phyloP scores from a whole-genome alignment of 1,140 invertebrate genomes.

The Solen grandis region DNA sequence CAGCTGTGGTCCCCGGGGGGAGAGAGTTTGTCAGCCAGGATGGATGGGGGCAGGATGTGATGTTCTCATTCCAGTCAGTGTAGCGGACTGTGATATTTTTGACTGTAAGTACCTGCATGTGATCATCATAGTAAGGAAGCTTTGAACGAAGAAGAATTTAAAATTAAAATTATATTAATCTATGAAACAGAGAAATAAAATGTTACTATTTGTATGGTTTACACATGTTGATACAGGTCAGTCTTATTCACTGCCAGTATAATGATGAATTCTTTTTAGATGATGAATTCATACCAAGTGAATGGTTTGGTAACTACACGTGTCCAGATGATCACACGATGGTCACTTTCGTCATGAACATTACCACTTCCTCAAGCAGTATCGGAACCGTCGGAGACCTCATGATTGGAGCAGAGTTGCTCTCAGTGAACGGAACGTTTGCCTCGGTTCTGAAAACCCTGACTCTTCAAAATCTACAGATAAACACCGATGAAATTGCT shows the following conservation, averaged over 20 bases:
- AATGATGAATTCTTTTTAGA: conserved; percentile 7
- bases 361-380: conserved; percentile 32
- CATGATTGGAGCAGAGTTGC: conserved; percentile 4
- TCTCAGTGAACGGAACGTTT: conserved; percentile 43
- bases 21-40: conserved; percentile 19
- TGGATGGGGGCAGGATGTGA: conserved; percentile 36
- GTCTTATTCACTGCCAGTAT: background rate
- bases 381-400: conserved; percentile 28
- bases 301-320: conserved; percentile 46
- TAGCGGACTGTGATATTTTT: conserved; percentile 38
- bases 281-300: conserved; percentile 14
- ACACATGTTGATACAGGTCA: background rate
- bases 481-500: conserved; percentile 12
- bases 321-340: conserved; percentile 33
- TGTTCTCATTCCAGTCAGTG: background rate
- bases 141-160: background rate
- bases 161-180: background rate
- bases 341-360: conserved; percentile 34
- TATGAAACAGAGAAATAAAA: background rate
- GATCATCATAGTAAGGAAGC: background rate
- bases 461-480: conserved; percentile 26
- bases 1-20: conserved; percentile 14
- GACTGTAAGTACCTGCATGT: conserved; percentile 1
- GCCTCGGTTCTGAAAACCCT: conserved; percentile 18
- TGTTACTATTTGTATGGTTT: background rate